Percentiles rank a stretch among this genome's conserved stretches.
These are phyloP conservation scores for Hemistola chrysoprasaria DNA, from an alignment of 2,888 invertebrate genomes.

Conservation along the genomic window DNA sequence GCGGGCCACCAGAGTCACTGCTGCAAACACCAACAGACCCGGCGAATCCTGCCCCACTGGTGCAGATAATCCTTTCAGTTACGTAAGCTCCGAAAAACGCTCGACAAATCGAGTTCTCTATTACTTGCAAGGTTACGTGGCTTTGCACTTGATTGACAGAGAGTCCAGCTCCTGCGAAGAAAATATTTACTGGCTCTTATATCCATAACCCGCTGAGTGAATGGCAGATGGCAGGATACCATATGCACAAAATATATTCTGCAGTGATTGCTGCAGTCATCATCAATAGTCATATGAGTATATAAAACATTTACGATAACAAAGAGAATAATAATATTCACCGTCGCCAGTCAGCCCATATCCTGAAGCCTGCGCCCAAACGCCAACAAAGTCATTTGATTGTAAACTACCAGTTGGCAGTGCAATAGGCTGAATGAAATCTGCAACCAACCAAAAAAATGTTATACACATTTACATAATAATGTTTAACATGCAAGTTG, in stretches of 20 bases:
- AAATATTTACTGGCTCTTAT: too few species aligned
- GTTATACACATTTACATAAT: too few species aligned
- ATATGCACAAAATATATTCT: too few species aligned
- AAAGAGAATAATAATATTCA: conserved; percentile 7
- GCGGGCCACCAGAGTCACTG: conserved; percentile 48
- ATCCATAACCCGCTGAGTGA: too few species aligned
- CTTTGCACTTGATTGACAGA: conserved; percentile 11
- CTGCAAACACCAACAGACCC: conserved; percentile 46
- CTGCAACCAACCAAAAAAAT: too few species aligned
- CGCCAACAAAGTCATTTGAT: conserved; percentile 17
- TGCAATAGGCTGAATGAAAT: too few species aligned
- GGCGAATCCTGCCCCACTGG: conserved; percentile 44
- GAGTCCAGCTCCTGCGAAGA: too few species aligned
- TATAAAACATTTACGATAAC: too few species aligned
- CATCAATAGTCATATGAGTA: too few species aligned
- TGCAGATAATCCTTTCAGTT: conserved; percentile 52
- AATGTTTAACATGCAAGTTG: too few species aligned
- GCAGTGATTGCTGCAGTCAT: too few species aligned
- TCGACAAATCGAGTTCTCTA: conserved; percentile 53
- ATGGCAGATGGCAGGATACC: too few species aligned
- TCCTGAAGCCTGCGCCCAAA: conserved; percentile 29
- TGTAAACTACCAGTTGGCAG: conserved; percentile 19
- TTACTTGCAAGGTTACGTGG: conserved; percentile 37
- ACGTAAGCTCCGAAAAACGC: conserved; percentile 46
- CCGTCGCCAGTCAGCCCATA: conserved; percentile 29